A percentile compares a stretch with the other conserved stretches of the same genome.
phyloP scores from a whole-genome alignment of 1,140 invertebrate species.

The Rhizoglyphus robini region DNA sequence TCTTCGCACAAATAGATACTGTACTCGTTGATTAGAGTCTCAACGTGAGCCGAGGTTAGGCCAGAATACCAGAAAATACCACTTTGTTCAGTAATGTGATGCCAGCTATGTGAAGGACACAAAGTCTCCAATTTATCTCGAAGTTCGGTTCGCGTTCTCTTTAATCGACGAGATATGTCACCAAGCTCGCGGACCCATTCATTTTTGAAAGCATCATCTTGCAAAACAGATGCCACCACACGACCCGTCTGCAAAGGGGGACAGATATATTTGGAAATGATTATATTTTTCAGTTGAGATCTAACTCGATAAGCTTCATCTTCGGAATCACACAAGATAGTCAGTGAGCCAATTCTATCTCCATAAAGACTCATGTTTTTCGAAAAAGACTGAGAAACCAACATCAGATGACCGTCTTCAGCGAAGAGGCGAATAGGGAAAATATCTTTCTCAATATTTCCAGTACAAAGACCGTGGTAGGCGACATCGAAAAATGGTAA shows the following conservation, averaged over 20 bases:
- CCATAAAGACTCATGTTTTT: constrained; percentile 95
- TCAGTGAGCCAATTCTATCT: constrained; percentile 6
- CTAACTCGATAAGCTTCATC: constrained; percentile 4
- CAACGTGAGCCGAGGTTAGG: not conserved
- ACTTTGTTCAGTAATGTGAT: not conserved
- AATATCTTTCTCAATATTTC: constrained; percentile 64
- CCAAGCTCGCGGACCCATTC: not conserved
- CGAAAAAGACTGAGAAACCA: constrained; percentile 87
- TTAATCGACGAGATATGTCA: not conserved
- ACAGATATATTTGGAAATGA: constrained; percentile 11
- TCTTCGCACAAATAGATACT: constrained; percentile 13
- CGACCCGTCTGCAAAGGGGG: not conserved
- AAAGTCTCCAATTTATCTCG: not conserved
- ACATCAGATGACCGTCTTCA: constrained; percentile 65
- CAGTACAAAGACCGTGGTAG: constrained; percentile 96
- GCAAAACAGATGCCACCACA: not conserved
- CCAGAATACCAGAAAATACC: constrained; percentile 14
- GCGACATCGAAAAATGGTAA: constrained; percentile 90
- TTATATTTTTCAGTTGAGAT: constrained; percentile 7
- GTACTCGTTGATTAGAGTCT: constrained; percentile 10
- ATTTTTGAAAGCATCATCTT: not conserved
- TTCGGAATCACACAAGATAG: not conserved
- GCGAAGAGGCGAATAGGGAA: constrained; percentile 75
- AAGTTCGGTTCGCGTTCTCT: not conserved
- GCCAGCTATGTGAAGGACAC: not conserved